These are phyloP conservation scores for Sebastes steindachneri DNA, from an alignment of 2,797 vertebrate species.

Conservation along the genomic window DNA sequence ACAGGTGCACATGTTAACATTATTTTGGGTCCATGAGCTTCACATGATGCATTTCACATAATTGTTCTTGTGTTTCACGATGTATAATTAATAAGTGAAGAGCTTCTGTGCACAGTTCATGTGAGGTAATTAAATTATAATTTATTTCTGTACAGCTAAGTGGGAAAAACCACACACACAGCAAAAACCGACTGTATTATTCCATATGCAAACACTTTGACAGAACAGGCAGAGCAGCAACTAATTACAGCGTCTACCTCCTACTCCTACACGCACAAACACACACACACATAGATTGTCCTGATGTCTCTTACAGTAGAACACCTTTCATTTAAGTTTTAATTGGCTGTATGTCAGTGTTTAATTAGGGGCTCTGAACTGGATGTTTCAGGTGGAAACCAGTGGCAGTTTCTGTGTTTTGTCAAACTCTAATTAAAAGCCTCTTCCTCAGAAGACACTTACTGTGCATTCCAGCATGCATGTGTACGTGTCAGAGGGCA, in stretches of 20 bases:
- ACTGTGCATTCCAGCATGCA: neutral
- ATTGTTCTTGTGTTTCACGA: neutral
- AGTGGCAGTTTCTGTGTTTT: constrained; percentile 44
- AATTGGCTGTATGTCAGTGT: constrained; percentile 60
- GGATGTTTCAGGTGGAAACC: constrained; percentile 53
- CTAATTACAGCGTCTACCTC: constrained; percentile 47
- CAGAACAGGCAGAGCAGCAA: constrained; percentile 3
- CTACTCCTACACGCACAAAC: neutral
- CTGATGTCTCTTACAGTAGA: constrained; percentile 41
- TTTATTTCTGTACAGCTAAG: neutral
- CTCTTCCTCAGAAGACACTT: constrained; percentile 28
- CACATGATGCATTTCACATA: neutral
- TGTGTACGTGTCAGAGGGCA: neutral
- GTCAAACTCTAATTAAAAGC: constrained; percentile 65
- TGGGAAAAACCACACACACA: neutral
- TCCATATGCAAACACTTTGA: constrained; percentile 7
- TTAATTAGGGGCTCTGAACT: constrained; percentile 59
- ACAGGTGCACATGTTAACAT: neutral
- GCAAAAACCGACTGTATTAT: constrained; percentile 10
- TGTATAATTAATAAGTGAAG: neutral
- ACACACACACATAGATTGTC: constrained; percentile 1
- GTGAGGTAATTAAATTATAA: constrained; percentile 1
- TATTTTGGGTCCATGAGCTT: neutral
- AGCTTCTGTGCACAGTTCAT: neutral
- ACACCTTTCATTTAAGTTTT: constrained; percentile 55